phyloP scores from a whole-genome alignment of 2,797 vertebrate genomes.

The Hipposideros larvatus region DNA sequence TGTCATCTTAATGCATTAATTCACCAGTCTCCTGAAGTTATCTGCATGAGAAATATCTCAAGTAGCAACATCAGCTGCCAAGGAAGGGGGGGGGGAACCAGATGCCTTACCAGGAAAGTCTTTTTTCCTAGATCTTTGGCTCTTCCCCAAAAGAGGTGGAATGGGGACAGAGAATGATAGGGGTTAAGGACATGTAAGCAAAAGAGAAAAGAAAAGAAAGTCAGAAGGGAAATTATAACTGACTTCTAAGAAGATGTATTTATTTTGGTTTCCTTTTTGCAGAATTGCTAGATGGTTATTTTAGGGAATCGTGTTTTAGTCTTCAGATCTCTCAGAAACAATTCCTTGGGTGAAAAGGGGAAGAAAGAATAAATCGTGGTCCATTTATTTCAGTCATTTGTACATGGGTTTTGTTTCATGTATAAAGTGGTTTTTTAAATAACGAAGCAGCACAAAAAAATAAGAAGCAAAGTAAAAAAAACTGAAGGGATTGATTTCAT shows the following conservation, averaged over 20 bases:
- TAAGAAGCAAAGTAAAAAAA: neutral
- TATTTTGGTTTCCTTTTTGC: slow-evolving; percentile 82
- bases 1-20: neutral
- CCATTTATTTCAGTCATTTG: slow-evolving; percentile 56
- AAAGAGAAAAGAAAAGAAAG: slow-evolving; percentile 55
- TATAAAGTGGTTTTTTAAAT: slow-evolving; percentile 73
- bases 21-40: neutral
- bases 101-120: neutral
- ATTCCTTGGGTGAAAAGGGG: slow-evolving; percentile 68
- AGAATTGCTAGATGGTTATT: slow-evolving; percentile 70
- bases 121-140: neutral
- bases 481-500: slow-evolving; percentile 68
- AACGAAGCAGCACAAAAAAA: slow-evolving; percentile 59
- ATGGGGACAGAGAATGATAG: neutral
- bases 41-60: neutral
- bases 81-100: neutral
- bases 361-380: slow-evolving; percentile 15
- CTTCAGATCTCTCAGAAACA: slow-evolving; percentile 80
- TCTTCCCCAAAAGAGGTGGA: neutral
- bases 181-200: slow-evolving; percentile 59
- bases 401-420: slow-evolving; percentile 49
- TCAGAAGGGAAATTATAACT: slow-evolving; percentile 60
- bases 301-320: slow-evolving; percentile 82
- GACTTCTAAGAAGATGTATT: slow-evolving; percentile 80
- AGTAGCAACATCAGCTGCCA: neutral